These are phyloP conservation scores for Cydia amplana DNA, from an alignment of 1,140 invertebrate species.

Conservation along the genomic window DNA sequence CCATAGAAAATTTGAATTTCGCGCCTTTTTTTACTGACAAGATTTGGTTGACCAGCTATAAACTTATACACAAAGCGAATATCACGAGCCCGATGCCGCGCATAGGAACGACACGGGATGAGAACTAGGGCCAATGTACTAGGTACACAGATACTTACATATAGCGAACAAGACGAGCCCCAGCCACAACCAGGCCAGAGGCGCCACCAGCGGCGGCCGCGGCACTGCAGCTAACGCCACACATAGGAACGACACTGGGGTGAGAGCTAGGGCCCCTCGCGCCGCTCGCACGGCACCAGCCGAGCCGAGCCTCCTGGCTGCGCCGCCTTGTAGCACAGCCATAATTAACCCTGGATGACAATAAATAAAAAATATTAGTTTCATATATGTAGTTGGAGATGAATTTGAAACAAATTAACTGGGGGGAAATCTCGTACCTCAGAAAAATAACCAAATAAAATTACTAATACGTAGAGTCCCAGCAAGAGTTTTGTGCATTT, in stretches of 20 bases:
- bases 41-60: too few relatives aligned
- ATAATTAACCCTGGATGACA: slow-evolving; percentile 85
- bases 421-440: too few relatives aligned
- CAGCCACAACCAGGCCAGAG: slow-evolving; percentile 83
- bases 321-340: slow-evolving; percentile 95
- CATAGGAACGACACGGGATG: slow-evolving; percentile 94
- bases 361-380: too few relatives aligned
- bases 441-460: too few relatives aligned
- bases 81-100: slow-evolving; percentile 89
- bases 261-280: slow-evolving; percentile 89
- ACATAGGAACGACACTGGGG: slow-evolving; percentile 93
- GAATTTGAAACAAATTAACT: too few relatives aligned
- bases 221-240: slow-evolving; percentile 86
- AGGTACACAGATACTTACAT: slow-evolving; percentile 86
- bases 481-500: too few relatives aligned
- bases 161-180: slow-evolving; percentile 94
- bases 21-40: too few relatives aligned
- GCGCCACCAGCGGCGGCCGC: slow-evolving; percentile 44
- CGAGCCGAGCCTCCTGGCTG: slow-evolving; percentile 86
- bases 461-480: too few relatives aligned
- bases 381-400: too few relatives aligned
- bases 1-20: too few relatives aligned
- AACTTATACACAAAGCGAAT: slow-evolving; percentile 92
- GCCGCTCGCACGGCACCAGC: slow-evolving; percentile 86
- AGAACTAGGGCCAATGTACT: slow-evolving; percentile 85